Percentiles rank a stretch among this genome's conserved stretches.
Conservation (phyloP, 2,113 vertebrate genomes). For the Xerus inauris region DNA sequence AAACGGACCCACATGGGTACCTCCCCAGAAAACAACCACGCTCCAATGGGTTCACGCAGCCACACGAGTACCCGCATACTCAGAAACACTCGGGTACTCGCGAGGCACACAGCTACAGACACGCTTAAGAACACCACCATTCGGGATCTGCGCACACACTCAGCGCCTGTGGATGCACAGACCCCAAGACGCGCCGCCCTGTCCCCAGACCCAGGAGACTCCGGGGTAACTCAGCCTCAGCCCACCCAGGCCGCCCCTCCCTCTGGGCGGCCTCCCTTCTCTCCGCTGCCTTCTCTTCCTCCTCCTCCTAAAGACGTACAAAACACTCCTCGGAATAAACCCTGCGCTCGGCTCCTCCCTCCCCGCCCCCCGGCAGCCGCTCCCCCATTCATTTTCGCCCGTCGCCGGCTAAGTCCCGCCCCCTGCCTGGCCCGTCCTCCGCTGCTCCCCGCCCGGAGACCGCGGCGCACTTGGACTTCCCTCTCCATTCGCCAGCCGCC, state of each 20-base stretch:
- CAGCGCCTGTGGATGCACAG: background rate
- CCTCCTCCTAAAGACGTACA: slow-evolving; percentile 77
- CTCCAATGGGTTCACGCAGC: background rate
- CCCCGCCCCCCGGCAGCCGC: slow-evolving; percentile 73
- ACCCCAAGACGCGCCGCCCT: background rate
- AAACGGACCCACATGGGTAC: slow-evolving; percentile 14
- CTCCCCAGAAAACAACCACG: background rate
- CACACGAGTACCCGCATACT: background rate
- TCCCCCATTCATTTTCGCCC: slow-evolving; percentile 85
- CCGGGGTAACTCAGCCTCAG: background rate
- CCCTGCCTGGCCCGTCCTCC: slow-evolving; percentile 82
- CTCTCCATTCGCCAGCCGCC: slow-evolving; percentile 83
- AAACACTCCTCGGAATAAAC: slow-evolving; percentile 83
- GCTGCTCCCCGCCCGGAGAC: slow-evolving; percentile 81
- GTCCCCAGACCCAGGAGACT: background rate
- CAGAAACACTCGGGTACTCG: background rate
- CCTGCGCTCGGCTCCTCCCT: slow-evolving; percentile 76
- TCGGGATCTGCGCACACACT: background rate
- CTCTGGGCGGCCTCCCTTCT: slow-evolving; percentile 33
- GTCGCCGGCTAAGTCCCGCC: slow-evolving; percentile 81
- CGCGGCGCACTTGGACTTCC: slow-evolving; percentile 86
- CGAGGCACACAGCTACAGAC: background rate
- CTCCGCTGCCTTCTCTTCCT: slow-evolving; percentile 10
- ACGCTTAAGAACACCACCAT: background rate
- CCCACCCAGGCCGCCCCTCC: slow-evolving; percentile 61